Conservation (phyloP, 2,113 vertebrate genomes). For the Eublepharis macularius region DNA sequence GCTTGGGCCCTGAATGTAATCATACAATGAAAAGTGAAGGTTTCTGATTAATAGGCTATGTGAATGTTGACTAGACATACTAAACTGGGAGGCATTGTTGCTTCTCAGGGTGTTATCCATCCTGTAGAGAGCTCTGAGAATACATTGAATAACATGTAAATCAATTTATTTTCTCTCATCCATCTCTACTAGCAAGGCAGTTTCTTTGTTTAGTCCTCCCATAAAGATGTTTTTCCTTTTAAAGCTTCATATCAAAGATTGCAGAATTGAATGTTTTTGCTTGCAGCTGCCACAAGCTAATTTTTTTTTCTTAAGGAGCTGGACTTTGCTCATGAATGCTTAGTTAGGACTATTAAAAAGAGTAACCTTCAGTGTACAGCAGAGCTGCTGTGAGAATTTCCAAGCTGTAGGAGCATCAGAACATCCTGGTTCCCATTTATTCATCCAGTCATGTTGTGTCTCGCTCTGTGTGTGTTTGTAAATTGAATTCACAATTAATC, state of each 20-base stretch:
- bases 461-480: conserved; percentile 3
- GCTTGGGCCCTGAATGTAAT: too few species aligned
- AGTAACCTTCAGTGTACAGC: too few species aligned
- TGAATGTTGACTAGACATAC: background rate
- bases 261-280: background rate
- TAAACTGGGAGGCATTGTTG: background rate
- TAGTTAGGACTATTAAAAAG: conserved; percentile 3
- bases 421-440: background rate
- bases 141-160: background rate
- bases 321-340: background rate
- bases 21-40: background rate
- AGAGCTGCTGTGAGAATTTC: conserved; percentile 27
- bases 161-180: conserved; percentile 20
- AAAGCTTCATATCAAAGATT: conserved; percentile 3
- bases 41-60: too few species aligned
- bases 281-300: conserved; percentile 14
- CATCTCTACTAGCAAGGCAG: conserved; percentile 15
- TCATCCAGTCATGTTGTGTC: background rate
- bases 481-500: conserved; percentile 26
- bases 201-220: conserved; percentile 16
- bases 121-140: background rate
- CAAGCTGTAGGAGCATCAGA: background rate
- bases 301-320: conserved; percentile 27
- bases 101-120: background rate
- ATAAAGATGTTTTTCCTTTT: background rate